Evolutionary conservation across 1,140 invertebrate species (phyloP).

Genomic region (Drosophila pachea): DNA sequence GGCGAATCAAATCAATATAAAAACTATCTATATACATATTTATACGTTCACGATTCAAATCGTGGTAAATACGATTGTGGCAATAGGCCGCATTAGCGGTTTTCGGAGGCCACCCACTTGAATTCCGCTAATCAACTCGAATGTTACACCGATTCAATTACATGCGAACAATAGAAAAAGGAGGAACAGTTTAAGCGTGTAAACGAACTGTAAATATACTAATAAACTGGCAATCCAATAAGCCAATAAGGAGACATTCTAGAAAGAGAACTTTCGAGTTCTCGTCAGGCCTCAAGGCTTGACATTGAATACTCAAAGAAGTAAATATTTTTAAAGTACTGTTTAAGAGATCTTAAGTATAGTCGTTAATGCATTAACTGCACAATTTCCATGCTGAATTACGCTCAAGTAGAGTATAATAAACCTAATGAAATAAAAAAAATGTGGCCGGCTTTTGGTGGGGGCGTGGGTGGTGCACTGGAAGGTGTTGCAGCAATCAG

Average conservation of each 20-base stretch:
- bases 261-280: no score
- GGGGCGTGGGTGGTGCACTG: constrained; percentile 47
- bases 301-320: background rate
- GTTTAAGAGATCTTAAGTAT: background rate
- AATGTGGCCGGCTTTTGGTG: constrained; percentile 41
- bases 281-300: no score
- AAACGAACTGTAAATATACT: background rate
- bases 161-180: constrained; percentile 23
- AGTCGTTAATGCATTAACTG: background rate
- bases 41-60: background rate
- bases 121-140: constrained; percentile 48
- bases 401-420: constrained; percentile 27
- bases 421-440: constrained; percentile 44
- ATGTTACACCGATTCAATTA: constrained; percentile 35
- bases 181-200: background rate
- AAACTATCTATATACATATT: background rate
- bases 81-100: constrained; percentile 8
- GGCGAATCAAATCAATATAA: background rate
- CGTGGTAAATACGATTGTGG: constrained; percentile 5
- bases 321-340: background rate
- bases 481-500: constrained; percentile 34
- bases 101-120: constrained; percentile 61
- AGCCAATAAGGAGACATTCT: background rate
- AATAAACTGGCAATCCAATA: background rate
- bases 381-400: background rate